Evolutionary conservation across 1,140 invertebrate genomes (phyloP).

Genomic region (Thaumatotibia leucotreta): DNA sequence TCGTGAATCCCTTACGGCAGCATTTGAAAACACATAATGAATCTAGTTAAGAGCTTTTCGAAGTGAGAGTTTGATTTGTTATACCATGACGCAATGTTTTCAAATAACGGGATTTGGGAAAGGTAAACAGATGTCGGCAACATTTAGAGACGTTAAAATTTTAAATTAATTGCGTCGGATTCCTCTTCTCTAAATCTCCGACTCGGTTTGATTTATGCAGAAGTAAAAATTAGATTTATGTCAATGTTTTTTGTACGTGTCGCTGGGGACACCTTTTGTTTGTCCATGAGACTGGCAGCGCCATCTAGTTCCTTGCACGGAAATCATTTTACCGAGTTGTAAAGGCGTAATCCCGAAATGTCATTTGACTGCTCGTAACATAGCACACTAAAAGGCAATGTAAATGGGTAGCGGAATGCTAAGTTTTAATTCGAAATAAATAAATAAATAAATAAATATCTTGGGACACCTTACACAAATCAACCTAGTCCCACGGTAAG

Average conservation of each 20-base stretch:
- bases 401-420: too few species aligned
- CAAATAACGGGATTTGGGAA: slow-evolving; percentile 14
- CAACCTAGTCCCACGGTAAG: too few species aligned
- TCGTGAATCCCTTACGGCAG: background rate
- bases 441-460: too few species aligned
- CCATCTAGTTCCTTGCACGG: slow-evolving; percentile 12
- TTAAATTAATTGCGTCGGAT: slow-evolving; percentile 1
- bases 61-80: slow-evolving; percentile 2
- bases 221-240: slow-evolving; percentile 3
- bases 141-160: slow-evolving; percentile 13
- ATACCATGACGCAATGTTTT: slow-evolving; percentile 13
- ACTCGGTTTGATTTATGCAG: background rate
- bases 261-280: background rate
- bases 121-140: slow-evolving; percentile 10
- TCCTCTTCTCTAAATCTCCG: background rate
- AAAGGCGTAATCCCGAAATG: too few species aligned
- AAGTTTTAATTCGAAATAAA: too few species aligned
- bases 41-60: background rate
- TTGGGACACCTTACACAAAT: too few species aligned
- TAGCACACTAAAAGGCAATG: too few species aligned
- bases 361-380: too few species aligned
- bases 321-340: too few species aligned
- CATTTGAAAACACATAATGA: background rate
- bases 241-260: background rate
- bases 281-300: background rate